Conservation (phyloP, 1,140 invertebrate genomes). For the Andricus grossulariae region DNA sequence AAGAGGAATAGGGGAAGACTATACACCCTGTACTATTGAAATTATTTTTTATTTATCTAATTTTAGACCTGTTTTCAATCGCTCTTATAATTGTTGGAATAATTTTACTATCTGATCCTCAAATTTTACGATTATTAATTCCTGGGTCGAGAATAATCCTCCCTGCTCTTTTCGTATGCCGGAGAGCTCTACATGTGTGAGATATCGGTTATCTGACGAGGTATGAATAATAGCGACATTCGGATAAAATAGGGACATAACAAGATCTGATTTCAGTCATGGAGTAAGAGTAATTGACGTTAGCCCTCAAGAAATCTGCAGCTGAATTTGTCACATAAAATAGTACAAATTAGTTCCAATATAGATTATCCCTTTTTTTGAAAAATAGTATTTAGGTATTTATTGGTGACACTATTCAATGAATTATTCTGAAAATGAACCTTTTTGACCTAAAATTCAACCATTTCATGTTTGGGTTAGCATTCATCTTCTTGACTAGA, state of each 20-base stretch:
- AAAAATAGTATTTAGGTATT: no score
- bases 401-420: no score
- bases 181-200: slow-evolving; percentile 43
- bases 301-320: background rate
- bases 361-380: no score
- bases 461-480: no score
- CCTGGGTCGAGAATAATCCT: slow-evolving; percentile 49
- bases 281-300: background rate
- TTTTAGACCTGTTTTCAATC: background rate
- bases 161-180: background rate
- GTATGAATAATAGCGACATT: slow-evolving; percentile 65
- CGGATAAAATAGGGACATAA: slow-evolving; percentile 4
- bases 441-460: no score
- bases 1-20: no score
- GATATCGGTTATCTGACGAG: slow-evolving; percentile 57
- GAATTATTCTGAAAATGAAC: no score
- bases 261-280: background rate
- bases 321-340: background rate
- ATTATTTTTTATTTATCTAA: no score
- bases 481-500: no score
- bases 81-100: slow-evolving; percentile 44
- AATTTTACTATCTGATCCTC: slow-evolving; percentile 57
- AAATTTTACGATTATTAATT: slow-evolving; percentile 68
- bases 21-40: no score
- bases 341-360: no score